Evolutionary conservation across 64 coral and sea anemone genomes (phyloP).

Genomic region (Dendronephthya gigantea): DNA sequence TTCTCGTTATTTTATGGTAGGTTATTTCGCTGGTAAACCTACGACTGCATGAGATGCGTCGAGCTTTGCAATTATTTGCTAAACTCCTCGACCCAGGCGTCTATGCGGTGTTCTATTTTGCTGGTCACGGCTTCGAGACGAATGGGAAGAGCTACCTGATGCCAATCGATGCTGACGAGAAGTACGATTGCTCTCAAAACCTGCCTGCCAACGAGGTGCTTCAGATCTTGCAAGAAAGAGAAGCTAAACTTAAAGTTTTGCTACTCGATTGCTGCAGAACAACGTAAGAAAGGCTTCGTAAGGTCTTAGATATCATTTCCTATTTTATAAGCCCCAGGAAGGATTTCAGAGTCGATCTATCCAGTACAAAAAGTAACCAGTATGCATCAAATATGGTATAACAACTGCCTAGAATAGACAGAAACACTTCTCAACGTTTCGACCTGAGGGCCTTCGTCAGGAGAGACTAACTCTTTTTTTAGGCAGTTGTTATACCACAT

Average conservation of each 20-base stretch:
- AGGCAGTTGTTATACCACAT: no score
- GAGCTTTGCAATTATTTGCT: constrained; percentile 49
- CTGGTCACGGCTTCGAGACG: constrained; percentile 75
- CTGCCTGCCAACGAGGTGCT: constrained; percentile 51
- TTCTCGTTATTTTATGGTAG: constrained; percentile 26
- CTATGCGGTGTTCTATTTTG: constrained; percentile 92
- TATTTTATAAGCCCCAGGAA: no score
- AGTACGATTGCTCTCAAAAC: constrained; percentile 43
- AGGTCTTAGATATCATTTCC: no score
- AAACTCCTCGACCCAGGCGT: constrained; percentile 55
- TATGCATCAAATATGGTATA: no score
- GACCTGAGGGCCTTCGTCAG: no score
- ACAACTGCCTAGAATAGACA: no score
- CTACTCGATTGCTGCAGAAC: constrained; percentile 94
- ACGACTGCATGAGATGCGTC: constrained; percentile 58
- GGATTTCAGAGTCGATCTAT: no score
- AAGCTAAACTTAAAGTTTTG: constrained; percentile 72
- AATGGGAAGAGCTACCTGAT: constrained; percentile 59
- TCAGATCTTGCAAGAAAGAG: constrained; percentile 52
- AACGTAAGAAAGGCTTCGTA: constrained; percentile 31
- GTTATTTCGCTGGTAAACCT: constrained; percentile 85
- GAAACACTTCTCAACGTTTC: no score
- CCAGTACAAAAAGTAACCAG: no score
- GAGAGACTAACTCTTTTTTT: no score
- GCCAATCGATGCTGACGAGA: constrained; percentile 63